These are phyloP conservation scores for Smithornis capensis DNA, from an alignment of 2,113 vertebrate genomes.

Conservation along the genomic window DNA sequence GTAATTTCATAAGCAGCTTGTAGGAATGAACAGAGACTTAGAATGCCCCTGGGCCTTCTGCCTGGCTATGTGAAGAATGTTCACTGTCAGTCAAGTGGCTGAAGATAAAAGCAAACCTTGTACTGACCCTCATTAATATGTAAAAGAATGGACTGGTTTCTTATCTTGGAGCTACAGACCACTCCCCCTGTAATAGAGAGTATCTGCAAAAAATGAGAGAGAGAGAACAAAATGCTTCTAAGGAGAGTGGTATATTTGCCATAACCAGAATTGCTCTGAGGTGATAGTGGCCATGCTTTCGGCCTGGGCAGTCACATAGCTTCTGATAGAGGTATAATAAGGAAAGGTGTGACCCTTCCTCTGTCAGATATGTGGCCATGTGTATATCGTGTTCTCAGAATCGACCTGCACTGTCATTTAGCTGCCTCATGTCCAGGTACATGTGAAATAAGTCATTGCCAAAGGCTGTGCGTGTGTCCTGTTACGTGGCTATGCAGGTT, in stretches of 20 bases:
- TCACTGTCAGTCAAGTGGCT: background rate
- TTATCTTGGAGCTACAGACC: background rate
- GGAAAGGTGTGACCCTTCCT: background rate
- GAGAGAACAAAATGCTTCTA: background rate
- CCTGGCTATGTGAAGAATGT: background rate
- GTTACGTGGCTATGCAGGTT: background rate
- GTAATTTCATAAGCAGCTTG: background rate
- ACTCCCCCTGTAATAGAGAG: background rate
- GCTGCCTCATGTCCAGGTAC: background rate
- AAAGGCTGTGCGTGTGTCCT: background rate
- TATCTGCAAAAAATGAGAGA: background rate
- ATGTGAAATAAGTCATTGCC: background rate
- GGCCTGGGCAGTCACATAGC: background rate
- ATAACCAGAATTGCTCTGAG: background rate
- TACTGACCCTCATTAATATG: background rate
- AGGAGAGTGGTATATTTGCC: background rate
- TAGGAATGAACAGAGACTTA: background rate
- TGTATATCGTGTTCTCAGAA: background rate
- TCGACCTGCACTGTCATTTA: background rate
- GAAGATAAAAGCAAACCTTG: conserved; percentile 5
- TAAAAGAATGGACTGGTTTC: background rate
- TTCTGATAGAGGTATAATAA: background rate
- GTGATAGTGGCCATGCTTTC: background rate
- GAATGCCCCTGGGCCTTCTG: background rate
- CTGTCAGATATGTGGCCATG: background rate